Base-by-base conservation (phyloP, 2,797 vertebrate genomes). In the Sarcoramphus papa region DNA sequence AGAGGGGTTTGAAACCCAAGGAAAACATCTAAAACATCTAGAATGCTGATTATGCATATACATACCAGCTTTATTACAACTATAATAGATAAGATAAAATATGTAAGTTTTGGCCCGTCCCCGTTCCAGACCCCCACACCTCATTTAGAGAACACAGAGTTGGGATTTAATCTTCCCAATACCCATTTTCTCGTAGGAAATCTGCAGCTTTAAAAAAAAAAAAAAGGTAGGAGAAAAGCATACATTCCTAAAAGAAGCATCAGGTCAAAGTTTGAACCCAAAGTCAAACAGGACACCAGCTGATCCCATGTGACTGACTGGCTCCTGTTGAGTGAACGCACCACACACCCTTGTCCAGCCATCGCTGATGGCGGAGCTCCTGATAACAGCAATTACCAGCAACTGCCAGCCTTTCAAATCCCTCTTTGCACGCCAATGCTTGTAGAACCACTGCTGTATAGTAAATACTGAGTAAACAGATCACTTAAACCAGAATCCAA, bases 311-410 rank as follows among this genome's bases (percentile, higher is more conserved):
- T 5, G 31, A 62, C 43, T 69, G 63, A 37, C 37, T 37, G 37
- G 7, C 57, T 60, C 23, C 53, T 28, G 10, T 1, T 31, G 57
- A 50, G 45, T 5, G 24, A 85, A 60, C 22, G 47, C 37, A 53
- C 40, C 40, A 24, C 25, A 21, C n/a, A 31, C 7, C 9, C 74
- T 30, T 0, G 3, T 51, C n/a, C 40, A 85, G 57, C n/a, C 60
- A 19, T 18, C 0, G 0, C 35, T 25, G 40, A 54, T 23, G 18
- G 35, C 12, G 0, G 6, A 60, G 75, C 51, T 88, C 53, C 92
- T 56, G 14, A 10, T 9, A 56, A 85, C 23, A 69, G 73, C 70
- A 59, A 35, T 33, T 47, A 70, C 35, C 31, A 74, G 75, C 73
- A 85, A 45, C 23, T 9, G 7, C 28, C 35, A 37, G 11, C 69